Evolutionary conservation across 2,113 vertebrate species (phyloP).

Genomic region (Thymallus thymallus): DNA sequence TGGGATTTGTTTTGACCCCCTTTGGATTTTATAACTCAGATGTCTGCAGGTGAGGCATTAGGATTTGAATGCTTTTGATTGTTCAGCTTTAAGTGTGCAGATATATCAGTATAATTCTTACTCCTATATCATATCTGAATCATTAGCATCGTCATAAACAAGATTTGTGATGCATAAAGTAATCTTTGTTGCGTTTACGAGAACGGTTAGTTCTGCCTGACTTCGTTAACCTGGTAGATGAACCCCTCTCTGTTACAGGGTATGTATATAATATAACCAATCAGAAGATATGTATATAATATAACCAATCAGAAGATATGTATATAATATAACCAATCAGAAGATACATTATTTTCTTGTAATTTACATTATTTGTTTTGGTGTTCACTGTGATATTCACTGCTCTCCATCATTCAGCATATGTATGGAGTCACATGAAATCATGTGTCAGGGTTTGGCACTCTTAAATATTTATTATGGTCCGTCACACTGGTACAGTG

Average conservation of each 20-base stretch:
- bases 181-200: neutral
- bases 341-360: no score
- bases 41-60: neutral
- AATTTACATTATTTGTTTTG: no score
- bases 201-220: neutral
- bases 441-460: constrained; percentile 35
- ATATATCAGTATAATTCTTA: neutral
- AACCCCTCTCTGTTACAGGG: neutral
- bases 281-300: no score
- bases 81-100: constrained; percentile 1
- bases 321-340: no score
- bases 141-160: neutral
- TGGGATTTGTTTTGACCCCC: neutral
- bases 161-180: no score
- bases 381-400: no score
- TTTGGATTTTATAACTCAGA: neutral
- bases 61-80: neutral
- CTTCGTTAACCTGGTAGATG: neutral
- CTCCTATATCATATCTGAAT: neutral
- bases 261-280: no score
- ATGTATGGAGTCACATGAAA: constrained; percentile 44
- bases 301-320: no score
- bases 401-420: constrained; percentile 26
- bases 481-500: constrained; percentile 26
- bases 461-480: constrained; percentile 44